Conservation (phyloP, 2,888 invertebrate genomes). For the Dasypogon diadema region DNA sequence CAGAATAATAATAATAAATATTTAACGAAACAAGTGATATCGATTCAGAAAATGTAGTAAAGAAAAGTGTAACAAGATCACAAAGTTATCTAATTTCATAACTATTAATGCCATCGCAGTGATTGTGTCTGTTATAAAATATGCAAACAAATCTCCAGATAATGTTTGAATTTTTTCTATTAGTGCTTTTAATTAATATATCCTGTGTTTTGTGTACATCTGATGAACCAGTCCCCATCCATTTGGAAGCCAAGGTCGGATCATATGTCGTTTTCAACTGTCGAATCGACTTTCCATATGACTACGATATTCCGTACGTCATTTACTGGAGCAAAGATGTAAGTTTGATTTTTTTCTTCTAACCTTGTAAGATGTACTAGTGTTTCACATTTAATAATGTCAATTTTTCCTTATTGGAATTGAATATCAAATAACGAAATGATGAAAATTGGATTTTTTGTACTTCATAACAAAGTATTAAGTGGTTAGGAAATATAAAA, state of each 20-base stretch:
- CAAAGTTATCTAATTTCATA: too few relatives aligned
- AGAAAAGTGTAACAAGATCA: too few relatives aligned
- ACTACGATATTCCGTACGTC: constrained; percentile 86
- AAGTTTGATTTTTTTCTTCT: constrained; percentile 67
- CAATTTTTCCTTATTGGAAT: too few relatives aligned
- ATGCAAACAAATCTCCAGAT: not conserved
- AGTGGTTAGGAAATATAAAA: too few relatives aligned
- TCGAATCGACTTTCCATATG: constrained; percentile 85
- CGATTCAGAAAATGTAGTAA: not conserved
- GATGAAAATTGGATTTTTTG: too few relatives aligned
- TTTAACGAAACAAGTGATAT: too few relatives aligned
- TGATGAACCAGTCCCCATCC: constrained; percentile 62
- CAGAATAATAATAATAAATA: too few relatives aligned
- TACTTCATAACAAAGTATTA: too few relatives aligned
- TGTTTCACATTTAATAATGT: not conserved
- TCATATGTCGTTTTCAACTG: constrained; percentile 69
- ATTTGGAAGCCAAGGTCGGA: constrained; percentile 68
- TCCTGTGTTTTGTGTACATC: constrained; percentile 65
- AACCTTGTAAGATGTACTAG: not conserved
- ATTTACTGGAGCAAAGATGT: constrained; percentile 93
- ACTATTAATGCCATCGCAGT: too few relatives aligned
- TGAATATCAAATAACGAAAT: too few relatives aligned
- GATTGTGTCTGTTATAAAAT: too few relatives aligned
- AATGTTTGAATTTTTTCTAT: constrained; percentile 56
- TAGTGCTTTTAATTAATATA: constrained; percentile 65